Conservation (phyloP, 2,797 vertebrate genomes). For the Cichlasoma orientale region DNA sequence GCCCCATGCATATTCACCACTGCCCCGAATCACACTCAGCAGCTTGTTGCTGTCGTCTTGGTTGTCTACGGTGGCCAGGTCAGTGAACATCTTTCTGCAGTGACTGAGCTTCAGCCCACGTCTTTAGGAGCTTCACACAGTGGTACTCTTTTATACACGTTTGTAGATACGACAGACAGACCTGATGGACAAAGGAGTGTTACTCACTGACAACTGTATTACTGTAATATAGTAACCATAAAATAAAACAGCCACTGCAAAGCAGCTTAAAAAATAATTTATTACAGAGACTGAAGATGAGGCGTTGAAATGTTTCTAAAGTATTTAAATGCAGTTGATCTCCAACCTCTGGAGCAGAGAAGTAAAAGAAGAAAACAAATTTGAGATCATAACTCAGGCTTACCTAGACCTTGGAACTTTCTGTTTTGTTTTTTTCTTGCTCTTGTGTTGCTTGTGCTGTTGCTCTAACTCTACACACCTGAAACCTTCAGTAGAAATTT, state of each 20-base stretch:
- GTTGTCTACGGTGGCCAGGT: constrained; percentile 49
- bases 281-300: neutral
- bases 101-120: constrained; percentile 56
- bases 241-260: neutral
- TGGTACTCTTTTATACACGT: constrained; percentile 13
- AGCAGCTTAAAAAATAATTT: neutral
- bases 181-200: constrained; percentile 13
- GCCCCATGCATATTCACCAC: constrained; percentile 4
- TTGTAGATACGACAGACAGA: neutral
- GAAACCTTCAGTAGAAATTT: neutral
- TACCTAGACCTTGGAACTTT: neutral
- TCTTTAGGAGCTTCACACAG: constrained; percentile 21
- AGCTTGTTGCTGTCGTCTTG: neutral
- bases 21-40: neutral
- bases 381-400: neutral
- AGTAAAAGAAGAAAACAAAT: neutral
- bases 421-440: neutral
- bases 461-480: neutral
- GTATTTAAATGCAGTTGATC: neutral
- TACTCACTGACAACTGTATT: neutral
- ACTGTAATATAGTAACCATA: too few species aligned
- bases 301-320: neutral
- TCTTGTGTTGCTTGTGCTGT: neutral
- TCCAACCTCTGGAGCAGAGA: neutral
- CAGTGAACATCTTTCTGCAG: constrained; percentile 56